Conservation (phyloP, 2,113 vertebrate genomes). For the Zosterops lateralis region DNA sequence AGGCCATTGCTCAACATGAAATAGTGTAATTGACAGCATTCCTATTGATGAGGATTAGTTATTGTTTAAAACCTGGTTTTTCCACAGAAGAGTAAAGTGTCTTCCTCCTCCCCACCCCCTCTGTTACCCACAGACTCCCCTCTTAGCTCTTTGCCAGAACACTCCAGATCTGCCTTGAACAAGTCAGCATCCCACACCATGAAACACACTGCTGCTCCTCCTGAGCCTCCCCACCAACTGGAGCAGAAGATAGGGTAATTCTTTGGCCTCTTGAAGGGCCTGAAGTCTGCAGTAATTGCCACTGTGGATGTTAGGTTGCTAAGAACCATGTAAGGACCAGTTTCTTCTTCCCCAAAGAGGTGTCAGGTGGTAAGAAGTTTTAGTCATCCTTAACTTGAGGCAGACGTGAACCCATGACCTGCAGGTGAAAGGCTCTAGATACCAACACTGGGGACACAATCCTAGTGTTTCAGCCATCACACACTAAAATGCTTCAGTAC, state of each 20-base stretch:
- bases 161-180: background rate
- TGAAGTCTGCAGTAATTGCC: background rate
- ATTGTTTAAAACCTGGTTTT: background rate
- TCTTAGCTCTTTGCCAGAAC: background rate
- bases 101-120: background rate
- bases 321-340: background rate
- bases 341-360: background rate
- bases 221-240: background rate
- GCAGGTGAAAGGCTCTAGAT: background rate
- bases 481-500: background rate
- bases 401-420: conserved; percentile 33
- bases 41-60: background rate
- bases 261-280: background rate
- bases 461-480: background rate
- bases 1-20: background rate
- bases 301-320: background rate
- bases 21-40: background rate
- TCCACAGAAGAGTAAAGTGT: background rate
- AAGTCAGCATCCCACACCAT: background rate
- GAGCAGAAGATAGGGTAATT: background rate
- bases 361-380: conserved; percentile 8
- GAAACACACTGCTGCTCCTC: background rate
- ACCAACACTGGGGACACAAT: background rate
- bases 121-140: background rate
- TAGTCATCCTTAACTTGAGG: background rate